These are phyloP conservation scores for Molossus molossus DNA, from an alignment of 2,797 vertebrate species.

Conservation along the genomic window DNA sequence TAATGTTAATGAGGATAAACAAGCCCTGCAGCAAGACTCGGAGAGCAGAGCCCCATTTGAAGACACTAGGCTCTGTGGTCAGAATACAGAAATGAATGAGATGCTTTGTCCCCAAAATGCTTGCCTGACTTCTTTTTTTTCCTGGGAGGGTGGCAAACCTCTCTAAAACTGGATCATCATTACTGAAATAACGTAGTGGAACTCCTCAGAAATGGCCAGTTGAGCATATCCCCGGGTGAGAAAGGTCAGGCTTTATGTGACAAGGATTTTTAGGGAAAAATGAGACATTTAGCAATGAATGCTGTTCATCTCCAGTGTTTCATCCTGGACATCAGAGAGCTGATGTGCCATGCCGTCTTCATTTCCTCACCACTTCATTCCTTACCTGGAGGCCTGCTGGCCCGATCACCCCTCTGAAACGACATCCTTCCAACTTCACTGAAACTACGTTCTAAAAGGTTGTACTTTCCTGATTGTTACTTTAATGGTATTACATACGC, in stretches of 20 bases:
- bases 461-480: conserved; percentile 19
- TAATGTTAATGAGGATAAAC: conserved; percentile 75
- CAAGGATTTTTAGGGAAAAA: background rate
- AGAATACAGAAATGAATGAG: conserved; percentile 3
- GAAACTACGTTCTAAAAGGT: conserved; percentile 56
- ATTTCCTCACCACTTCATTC: background rate
- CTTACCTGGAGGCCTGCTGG: background rate
- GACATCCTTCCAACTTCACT: background rate
- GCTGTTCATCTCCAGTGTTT: background rate
- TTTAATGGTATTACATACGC: background rate
- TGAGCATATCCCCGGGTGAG: background rate
- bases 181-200: background rate
- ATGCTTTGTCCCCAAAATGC: background rate
- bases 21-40: conserved; percentile 33
- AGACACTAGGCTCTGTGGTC: background rate
- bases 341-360: background rate
- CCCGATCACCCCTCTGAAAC: conserved; percentile 34
- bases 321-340: background rate
- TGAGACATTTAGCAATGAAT: background rate
- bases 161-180: background rate
- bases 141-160: background rate
- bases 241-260: conserved; percentile 41
- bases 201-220: background rate
- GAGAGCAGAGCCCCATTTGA: background rate
- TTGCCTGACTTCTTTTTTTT: background rate